These are phyloP conservation scores for Chaetops frenatus DNA, from an alignment of 2,113 vertebrate species.

Conservation along the genomic window DNA sequence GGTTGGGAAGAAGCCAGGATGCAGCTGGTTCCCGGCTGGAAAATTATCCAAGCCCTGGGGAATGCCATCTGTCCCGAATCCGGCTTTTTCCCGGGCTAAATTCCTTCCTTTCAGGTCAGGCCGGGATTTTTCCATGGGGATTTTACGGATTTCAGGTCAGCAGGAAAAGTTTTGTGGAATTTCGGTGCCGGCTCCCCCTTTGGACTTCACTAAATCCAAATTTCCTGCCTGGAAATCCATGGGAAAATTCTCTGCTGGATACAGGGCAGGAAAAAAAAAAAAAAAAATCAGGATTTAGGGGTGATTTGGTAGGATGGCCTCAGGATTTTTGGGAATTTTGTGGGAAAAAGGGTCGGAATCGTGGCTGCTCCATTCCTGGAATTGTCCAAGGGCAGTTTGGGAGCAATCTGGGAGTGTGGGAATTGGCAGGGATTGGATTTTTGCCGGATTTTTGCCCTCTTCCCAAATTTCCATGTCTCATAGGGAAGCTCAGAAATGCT, in stretches of 20 bases:
- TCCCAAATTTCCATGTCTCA: fast-evolving
- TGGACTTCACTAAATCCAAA: not conserved
- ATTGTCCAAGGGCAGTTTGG: not conserved
- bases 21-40: not conserved
- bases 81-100: not conserved
- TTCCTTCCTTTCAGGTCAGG: not conserved
- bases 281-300: not conserved
- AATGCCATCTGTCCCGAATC: not conserved
- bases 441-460: no score
- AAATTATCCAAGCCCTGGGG: not conserved
- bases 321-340: not conserved
- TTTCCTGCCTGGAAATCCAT: not conserved
- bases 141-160: not conserved
- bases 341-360: not conserved
- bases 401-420: not conserved
- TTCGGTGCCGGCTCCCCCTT: fast-evolving
- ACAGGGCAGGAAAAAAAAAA: no score
- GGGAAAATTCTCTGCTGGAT: not conserved
- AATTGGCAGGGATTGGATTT: not conserved
- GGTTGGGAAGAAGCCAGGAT: constrained; percentile 12
- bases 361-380: not conserved
- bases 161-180: not conserved
- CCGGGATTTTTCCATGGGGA: constrained; percentile 5
- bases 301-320: not conserved
- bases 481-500: fast-evolving